These are phyloP conservation scores for Phrynocephalus forsythii DNA, from an alignment of 2,797 vertebrate species.

Conservation along the genomic window DNA sequence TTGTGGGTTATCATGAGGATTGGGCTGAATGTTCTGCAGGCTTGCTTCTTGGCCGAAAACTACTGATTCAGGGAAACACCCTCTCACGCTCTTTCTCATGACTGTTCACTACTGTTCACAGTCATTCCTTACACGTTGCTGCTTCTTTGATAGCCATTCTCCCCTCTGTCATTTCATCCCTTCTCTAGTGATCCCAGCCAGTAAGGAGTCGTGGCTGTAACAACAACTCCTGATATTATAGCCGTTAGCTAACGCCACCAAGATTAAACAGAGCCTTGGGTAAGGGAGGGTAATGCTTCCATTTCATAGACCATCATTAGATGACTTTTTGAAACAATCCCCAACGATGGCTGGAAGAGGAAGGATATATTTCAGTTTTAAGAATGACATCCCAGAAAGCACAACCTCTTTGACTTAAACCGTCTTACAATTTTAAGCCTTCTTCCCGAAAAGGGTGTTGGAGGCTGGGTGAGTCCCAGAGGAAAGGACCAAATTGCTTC, in stretches of 20 bases:
- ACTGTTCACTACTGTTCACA: background rate
- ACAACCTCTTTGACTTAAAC: background rate
- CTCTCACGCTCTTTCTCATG: background rate
- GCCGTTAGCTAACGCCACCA: background rate
- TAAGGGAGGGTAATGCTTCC: background rate
- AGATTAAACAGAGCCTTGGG: background rate
- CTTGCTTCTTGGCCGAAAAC: background rate
- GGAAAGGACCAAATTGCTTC: conserved; percentile 49
- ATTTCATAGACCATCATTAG: background rate
- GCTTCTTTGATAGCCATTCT: background rate
- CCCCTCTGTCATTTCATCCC: background rate
- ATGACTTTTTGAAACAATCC: too few species aligned
- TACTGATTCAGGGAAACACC: background rate
- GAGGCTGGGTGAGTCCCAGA: background rate
- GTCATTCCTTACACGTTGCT: background rate
- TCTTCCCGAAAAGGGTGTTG: background rate
- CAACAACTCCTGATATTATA: background rate
- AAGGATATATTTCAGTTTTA: background rate
- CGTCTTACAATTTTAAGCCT: background rate
- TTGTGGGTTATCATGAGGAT: background rate
- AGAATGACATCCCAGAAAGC: background rate
- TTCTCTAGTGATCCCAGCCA: conserved; percentile 4
- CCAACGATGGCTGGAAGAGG: background rate
- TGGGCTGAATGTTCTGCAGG: background rate
- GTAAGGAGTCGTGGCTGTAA: background rate